Conservation (phyloP, 2,888 invertebrate species). For the Gari tellinella region DNA sequence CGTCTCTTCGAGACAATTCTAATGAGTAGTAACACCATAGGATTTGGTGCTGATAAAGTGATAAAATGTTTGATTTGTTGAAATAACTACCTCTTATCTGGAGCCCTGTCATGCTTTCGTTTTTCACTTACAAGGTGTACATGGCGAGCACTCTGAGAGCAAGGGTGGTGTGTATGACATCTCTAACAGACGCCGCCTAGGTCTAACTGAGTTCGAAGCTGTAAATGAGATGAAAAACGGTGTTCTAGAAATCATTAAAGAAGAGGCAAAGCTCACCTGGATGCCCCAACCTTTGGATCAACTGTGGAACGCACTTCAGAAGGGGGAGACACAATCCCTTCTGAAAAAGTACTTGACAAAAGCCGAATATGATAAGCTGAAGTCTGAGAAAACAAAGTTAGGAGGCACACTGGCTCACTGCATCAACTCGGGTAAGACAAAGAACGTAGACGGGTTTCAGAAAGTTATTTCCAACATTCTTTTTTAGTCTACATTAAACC, state of each 20-base stretch:
- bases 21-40: too few relatives aligned
- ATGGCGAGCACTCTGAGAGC: slow-evolving; percentile 80
- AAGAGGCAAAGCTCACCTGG: slow-evolving; percentile 66
- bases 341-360: slow-evolving; percentile 88
- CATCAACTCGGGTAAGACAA: slow-evolving; percentile 86
- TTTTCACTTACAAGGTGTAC: slow-evolving; percentile 62
- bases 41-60: too few relatives aligned
- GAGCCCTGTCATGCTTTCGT: neutral
- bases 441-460: too few relatives aligned
- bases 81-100: too few relatives aligned
- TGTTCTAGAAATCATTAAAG: slow-evolving; percentile 73
- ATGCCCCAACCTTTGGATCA: slow-evolving; percentile 42
- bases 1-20: too few relatives aligned
- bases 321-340: slow-evolving; percentile 85
- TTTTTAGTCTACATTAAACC: too few relatives aligned
- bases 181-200: slow-evolving; percentile 80
- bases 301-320: slow-evolving; percentile 64
- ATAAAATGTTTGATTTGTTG: too few relatives aligned
- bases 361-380: slow-evolving; percentile 68
- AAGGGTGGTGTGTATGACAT: slow-evolving; percentile 81
- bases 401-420: slow-evolving; percentile 77
- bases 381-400: slow-evolving; percentile 72
- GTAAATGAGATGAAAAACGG: slow-evolving; percentile 78
- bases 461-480: too few relatives aligned
- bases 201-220: slow-evolving; percentile 77